Evolutionary conservation across 2,113 vertebrate genomes (phyloP), one percentile per base, ranked within the genome.

Genomic region (Tetrax tetrax): DNA sequence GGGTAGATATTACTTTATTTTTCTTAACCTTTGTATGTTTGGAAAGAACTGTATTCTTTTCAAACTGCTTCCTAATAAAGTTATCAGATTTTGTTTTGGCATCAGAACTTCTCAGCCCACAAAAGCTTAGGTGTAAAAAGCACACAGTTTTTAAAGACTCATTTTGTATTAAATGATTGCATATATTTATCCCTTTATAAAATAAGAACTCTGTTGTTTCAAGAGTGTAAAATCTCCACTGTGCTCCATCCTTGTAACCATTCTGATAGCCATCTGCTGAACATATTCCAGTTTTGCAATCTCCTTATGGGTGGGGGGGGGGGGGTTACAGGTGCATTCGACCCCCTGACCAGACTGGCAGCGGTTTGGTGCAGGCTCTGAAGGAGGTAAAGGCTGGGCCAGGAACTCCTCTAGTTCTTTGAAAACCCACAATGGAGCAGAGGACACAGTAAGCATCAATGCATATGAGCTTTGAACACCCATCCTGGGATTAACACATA

Each of bases 31-130:
- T 94, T 77, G 29, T 79, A 35, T 13, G 8, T 74, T 74, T 95
- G 22, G 71, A 85, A 68, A 83, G 27, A 94, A 89, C 29, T 89
- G 48, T 53, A n/a, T 59, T 88, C 31, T 69, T 79, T 85, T 43
- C 43, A 71, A 89, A 53, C 21, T 72, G 33, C 9, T 75, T 90
- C 54, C 31, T 64, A 76, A 61, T 38, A 82, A 83, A 65, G 10
- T 9, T 71, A 75, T 71, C 59, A 69, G 68, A 77, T 91, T 91
- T 81, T 64, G 59, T 66, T 93, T 97, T 94, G 61, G 83, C 17
- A 91, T 86, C 47, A 92, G 74, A 95, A 87, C n/a, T 82, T 64
- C 53, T 83, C 80, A 85, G 45, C 63, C 74, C 77, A 95, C 77
- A 87, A 29, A 83, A 29, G 71, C 31, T 78, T 51, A 88, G 72